Conservation (phyloP, 2,797 vertebrate genomes). For the Avahi laniger region DNA sequence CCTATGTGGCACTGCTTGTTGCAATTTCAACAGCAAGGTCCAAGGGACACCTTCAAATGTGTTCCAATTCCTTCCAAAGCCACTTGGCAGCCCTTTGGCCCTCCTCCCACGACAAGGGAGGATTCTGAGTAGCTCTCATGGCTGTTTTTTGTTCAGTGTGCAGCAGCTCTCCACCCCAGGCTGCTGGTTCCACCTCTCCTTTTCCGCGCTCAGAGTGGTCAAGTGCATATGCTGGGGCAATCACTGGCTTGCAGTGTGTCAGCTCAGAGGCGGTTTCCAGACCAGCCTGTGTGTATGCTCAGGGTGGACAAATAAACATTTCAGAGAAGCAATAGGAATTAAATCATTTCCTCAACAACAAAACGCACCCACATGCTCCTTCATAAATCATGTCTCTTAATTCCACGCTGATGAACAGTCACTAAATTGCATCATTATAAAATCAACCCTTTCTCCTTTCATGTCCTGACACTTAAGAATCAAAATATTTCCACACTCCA, state of each 20-base stretch:
- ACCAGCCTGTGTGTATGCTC: constrained; percentile 5
- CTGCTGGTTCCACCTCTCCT: not conserved
- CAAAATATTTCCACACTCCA: constrained; percentile 69
- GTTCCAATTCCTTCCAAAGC: constrained; percentile 17
- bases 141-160: constrained; percentile 13
- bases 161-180: not conserved
- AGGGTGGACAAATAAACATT: constrained; percentile 57
- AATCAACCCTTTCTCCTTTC: constrained; percentile 55
- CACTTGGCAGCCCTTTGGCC: constrained; percentile 18
- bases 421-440: constrained; percentile 44
- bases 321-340: constrained; percentile 52
- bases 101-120: not conserved
- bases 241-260: not conserved
- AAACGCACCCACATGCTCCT: constrained; percentile 63
- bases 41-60: constrained; percentile 30
- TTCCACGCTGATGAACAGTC: constrained; percentile 33
- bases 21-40: not conserved
- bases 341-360: constrained; percentile 61
- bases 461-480: constrained; percentile 64
- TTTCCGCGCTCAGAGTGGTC: not conserved
- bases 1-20: not conserved
- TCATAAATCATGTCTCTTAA: constrained; percentile 63
- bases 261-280: constrained; percentile 43
- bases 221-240: not conserved
- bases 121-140: not conserved